phyloP scores from a whole-genome alignment of 2,888 invertebrate species.

The Phrixothrix hirtus region DNA sequence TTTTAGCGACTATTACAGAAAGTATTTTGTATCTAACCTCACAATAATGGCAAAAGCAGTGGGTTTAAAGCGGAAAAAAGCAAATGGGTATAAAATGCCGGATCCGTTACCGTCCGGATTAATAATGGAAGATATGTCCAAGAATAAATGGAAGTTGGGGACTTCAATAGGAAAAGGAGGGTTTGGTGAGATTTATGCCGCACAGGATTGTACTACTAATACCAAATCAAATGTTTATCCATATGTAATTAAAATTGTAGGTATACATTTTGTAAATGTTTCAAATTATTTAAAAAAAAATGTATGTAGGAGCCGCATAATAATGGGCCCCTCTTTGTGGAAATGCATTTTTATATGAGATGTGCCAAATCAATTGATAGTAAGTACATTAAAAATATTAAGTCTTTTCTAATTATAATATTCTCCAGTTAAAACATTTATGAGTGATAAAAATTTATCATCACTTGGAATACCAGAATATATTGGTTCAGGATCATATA shows the following conservation, averaged over 20 bases:
- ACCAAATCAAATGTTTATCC: slow-evolving; percentile 63
- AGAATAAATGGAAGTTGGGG: slow-evolving; percentile 83
- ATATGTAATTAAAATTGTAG: slow-evolving; percentile 80
- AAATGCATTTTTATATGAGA: slow-evolving; percentile 87
- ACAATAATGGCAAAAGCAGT: slow-evolving; percentile 29
- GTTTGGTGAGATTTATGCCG: slow-evolving; percentile 92
- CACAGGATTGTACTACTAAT: slow-evolving; percentile 63
- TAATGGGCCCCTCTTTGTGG: slow-evolving; percentile 94
- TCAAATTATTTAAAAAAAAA: too few relatives aligned
- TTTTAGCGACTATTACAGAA: neutral
- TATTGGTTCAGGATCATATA: slow-evolving; percentile 82
- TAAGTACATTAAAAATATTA: too few relatives aligned
- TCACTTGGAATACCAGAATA: slow-evolving; percentile 84
- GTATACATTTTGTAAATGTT: slow-evolving; percentile 44
- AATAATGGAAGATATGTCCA: slow-evolving; percentile 73
- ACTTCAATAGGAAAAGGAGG: slow-evolving; percentile 89
- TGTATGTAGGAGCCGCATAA: slow-evolving; percentile 77
- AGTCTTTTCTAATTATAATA: too few relatives aligned
- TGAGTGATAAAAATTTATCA: slow-evolving; percentile 67
- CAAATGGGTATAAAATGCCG: slow-evolving; percentile 64
- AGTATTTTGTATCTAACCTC: slow-evolving; percentile 1
- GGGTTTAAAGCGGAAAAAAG: slow-evolving; percentile 53
- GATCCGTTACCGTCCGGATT: slow-evolving; percentile 76
- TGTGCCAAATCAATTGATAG: slow-evolving; percentile 73
- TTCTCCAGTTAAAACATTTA: slow-evolving; percentile 73